Conservation (phyloP, 2,113 vertebrate species). For the Chaetura pelagica region DNA sequence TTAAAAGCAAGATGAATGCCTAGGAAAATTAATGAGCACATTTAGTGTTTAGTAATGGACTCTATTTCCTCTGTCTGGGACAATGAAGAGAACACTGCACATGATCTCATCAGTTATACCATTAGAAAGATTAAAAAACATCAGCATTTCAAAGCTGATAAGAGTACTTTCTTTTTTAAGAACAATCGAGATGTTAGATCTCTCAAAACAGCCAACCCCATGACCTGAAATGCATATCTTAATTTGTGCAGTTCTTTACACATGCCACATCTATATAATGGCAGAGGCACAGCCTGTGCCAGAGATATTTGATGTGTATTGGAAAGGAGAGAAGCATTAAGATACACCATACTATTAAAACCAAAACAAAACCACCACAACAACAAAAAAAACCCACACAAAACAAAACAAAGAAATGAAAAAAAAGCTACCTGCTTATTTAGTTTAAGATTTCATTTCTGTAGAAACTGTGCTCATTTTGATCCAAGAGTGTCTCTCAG, state of each 20-base stretch:
- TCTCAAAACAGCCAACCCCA: not conserved
- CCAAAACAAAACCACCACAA: not conserved
- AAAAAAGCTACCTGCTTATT: not conserved
- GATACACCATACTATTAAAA: not conserved
- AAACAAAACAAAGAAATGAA: not conserved
- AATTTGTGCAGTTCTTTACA: not conserved
- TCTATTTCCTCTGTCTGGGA: not conserved
- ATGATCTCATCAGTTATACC: not conserved
- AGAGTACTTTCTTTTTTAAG: not conserved
- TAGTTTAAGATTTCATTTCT: not conserved
- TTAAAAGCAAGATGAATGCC: slow-evolving; percentile 9
- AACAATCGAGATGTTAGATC: not conserved
- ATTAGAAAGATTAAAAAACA: not conserved
- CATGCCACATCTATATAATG: not conserved
- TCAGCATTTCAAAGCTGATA: not conserved
- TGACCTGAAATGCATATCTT: not conserved
- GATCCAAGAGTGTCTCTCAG: not conserved
- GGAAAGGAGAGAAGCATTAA: not conserved
- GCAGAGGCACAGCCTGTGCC: not conserved
- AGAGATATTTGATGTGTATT: not conserved
- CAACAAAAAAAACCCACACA: not conserved
- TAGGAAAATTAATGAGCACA: slow-evolving; percentile 26
- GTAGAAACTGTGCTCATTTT: not conserved
- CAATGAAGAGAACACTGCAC: not conserved
- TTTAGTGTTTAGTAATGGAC: slow-evolving; percentile 2